Percentiles rank a stretch among this genome's conserved stretches.
Conservation (phyloP, 64 coral and sea anemone species). For the Pachyseris speciosa region DNA sequence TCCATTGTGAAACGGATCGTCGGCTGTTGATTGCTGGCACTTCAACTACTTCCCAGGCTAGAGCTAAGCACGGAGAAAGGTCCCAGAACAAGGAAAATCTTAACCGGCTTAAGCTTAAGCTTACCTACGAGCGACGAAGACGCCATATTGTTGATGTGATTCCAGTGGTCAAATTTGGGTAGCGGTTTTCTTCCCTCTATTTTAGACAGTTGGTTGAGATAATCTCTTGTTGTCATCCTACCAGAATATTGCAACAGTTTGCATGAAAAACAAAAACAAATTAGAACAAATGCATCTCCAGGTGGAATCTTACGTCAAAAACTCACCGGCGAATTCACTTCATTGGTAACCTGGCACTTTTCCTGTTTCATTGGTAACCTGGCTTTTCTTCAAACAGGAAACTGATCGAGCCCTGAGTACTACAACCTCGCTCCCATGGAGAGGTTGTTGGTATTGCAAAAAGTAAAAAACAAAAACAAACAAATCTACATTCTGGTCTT, state of each 20-base stretch:
- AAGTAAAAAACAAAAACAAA: too few species aligned
- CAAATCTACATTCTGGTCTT: too few species aligned
- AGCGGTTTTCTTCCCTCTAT: constrained; percentile 19
- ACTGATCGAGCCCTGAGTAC: too few species aligned
- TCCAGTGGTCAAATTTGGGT: not conserved
- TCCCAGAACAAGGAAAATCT: not conserved
- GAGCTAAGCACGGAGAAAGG: not conserved
- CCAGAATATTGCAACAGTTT: constrained; percentile 8
- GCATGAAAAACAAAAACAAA: not conserved
- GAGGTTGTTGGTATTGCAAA: too few species aligned
- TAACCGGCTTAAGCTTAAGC: not conserved
- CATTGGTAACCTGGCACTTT: constrained; percentile 20
- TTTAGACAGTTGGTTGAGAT: not conserved
- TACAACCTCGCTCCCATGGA: too few species aligned
- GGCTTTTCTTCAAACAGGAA: too few species aligned
- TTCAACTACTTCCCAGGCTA: too few species aligned
- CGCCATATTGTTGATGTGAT: constrained; percentile 6
- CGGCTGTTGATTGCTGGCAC: too few species aligned
- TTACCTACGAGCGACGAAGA: constrained; percentile 9
- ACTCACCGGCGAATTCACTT: not conserved
- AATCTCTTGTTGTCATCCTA: constrained; percentile 7
- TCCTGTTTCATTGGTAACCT: not conserved
- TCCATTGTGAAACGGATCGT: too few species aligned
- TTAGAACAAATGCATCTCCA: not conserved
- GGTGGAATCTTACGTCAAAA: constrained; percentile 3